phyloP scores from a whole-genome alignment of 1,140 invertebrate species.

The Calliopsis andreniformis region DNA sequence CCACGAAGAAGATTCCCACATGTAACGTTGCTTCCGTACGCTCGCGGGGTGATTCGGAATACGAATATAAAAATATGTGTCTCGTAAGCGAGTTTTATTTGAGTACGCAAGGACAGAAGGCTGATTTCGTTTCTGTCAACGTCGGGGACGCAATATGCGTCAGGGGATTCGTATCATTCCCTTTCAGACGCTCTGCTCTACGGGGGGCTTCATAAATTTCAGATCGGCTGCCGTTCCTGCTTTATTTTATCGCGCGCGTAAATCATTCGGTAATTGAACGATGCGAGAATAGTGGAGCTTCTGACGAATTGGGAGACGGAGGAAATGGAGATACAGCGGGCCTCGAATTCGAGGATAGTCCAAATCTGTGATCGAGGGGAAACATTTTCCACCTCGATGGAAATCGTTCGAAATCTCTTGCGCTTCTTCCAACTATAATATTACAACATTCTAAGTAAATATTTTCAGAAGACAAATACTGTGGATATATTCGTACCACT shows the following conservation, averaged over 20 bases:
- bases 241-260: conserved; percentile 14
- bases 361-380: no score
- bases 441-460: no score
- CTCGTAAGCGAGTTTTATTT: conserved; percentile 31
- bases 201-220: conserved; percentile 39
- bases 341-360: no score
- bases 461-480: no score
- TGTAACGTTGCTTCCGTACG: not conserved
- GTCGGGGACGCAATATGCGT: conserved; percentile 21
- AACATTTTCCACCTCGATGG: no score
- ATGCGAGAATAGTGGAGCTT: not conserved
- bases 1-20: not conserved
- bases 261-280: conserved; percentile 29
- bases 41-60: not conserved
- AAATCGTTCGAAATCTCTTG: no score
- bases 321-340: no score
- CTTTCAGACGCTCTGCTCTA: not conserved
- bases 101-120: conserved; percentile 1
- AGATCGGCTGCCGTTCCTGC: conserved; percentile 5
- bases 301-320: not conserved
- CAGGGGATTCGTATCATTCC: not conserved
- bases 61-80: not conserved
- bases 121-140: conserved; percentile 36
- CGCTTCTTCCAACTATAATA: no score
- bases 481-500: no score